Conservation (phyloP, 2,113 vertebrate genomes). For the Fulmarus glacialis region DNA sequence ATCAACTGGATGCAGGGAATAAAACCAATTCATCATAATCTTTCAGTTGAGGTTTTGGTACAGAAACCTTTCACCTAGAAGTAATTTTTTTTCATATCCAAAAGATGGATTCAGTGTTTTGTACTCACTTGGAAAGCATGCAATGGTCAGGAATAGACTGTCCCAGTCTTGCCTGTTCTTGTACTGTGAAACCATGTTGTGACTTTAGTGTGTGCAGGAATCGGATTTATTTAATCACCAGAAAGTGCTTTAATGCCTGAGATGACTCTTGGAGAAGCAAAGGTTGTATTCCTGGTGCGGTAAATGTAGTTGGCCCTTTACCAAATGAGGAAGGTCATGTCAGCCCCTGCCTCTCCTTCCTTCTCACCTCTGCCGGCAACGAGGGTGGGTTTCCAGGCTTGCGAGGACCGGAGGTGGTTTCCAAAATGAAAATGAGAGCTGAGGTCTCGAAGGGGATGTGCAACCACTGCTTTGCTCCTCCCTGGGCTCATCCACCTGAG, state of each 20-base stretch:
- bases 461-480: not conserved
- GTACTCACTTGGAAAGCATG: not conserved
- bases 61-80: not conserved
- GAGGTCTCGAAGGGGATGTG: not conserved
- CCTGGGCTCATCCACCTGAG: not conserved
- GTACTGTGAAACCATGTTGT: not conserved
- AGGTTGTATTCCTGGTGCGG: not conserved
- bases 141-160: not conserved
- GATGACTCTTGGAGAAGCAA: not conserved
- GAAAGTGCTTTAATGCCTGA: not conserved
- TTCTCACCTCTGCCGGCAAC: fast-evolving
- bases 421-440: not conserved
- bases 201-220: not conserved
- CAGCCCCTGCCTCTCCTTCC: not conserved
- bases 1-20: not conserved
- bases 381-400: not conserved
- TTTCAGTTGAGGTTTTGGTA: not conserved
- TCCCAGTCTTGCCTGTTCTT: not conserved
- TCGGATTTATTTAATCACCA: not conserved
- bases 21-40: not conserved
- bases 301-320: not conserved
- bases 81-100: not conserved
- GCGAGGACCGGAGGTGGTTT: fast-evolving
- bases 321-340: fast-evolving
- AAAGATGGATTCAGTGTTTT: not conserved